phyloP scores from a whole-genome alignment of 2,888 invertebrate genomes.

The Pimpla rufipes region DNA sequence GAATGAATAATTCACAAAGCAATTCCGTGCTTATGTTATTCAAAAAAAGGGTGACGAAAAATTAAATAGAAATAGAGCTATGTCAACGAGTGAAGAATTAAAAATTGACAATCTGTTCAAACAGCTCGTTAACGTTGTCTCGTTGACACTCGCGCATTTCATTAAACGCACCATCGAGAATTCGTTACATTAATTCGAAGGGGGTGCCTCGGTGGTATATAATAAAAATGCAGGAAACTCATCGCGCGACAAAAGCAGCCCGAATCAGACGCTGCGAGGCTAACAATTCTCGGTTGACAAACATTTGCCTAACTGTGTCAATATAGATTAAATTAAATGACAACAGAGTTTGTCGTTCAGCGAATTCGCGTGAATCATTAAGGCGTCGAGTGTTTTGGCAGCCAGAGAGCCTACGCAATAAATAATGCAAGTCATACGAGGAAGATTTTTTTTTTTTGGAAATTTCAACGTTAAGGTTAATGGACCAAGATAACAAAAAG shows the following conservation, averaged over 20 bases:
- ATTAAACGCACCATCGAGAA: too few species aligned
- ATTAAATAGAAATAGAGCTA: too few species aligned
- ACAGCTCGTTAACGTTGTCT: too few species aligned
- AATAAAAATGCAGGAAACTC: not conserved
- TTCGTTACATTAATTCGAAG: not conserved
- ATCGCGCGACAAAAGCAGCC: not conserved
- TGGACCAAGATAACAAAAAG: not conserved
- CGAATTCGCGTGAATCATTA: not conserved
- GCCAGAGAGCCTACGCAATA: not conserved
- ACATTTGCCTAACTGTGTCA: slow-evolving; percentile 4
- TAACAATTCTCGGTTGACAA: not conserved
- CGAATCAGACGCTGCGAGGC: not conserved
- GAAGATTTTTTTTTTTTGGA: not conserved
- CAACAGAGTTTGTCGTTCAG: not conserved
- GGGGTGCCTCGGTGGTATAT: not conserved
- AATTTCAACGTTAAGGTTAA: not conserved
- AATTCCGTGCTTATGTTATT: too few species aligned
- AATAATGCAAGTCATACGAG: not conserved
- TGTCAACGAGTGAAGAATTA: slow-evolving; percentile 4
- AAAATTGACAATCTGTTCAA: not conserved
- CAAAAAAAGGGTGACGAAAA: too few species aligned
- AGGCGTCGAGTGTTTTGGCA: not conserved
- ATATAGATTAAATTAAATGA: not conserved
- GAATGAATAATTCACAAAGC: too few species aligned
- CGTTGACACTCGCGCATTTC: too few species aligned